Percentiles rank a stretch among this genome's conserved stretches.
phyloP scores from a whole-genome alignment of 2,797 vertebrate genomes.

The Thripadectes ignobilis region DNA sequence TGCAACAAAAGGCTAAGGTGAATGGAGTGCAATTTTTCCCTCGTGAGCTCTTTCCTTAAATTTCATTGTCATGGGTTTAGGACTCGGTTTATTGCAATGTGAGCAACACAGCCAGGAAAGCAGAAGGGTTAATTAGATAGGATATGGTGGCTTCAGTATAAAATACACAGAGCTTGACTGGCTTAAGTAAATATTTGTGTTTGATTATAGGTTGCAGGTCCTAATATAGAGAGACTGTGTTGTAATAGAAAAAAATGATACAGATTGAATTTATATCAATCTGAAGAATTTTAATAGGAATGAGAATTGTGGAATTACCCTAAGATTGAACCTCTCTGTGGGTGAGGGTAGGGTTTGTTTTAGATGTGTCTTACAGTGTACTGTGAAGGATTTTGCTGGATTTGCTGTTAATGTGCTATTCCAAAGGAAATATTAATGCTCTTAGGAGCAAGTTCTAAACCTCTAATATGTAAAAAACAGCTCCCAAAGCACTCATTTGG shows the following conservation, averaged over 20 bases:
- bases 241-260: not conserved
- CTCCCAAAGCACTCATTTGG: not conserved
- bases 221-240: not conserved
- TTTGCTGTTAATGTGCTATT: conserved; percentile 2
- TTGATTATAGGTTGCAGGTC: not conserved
- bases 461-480: not conserved
- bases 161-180: not conserved
- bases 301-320: not conserved
- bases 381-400: not conserved
- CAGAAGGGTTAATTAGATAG: conserved; percentile 9
- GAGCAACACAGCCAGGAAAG: not conserved
- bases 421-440: conserved; percentile 18
- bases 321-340: not conserved
- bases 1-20: not conserved
- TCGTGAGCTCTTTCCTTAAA: not conserved
- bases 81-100: not conserved
- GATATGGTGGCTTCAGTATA: not conserved
- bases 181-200: conserved; percentile 33
- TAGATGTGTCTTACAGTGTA: not conserved
- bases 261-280: not conserved
- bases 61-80: conserved; percentile 2
- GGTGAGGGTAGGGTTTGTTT: not conserved
- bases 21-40: not conserved
- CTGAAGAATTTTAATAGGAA: not conserved
- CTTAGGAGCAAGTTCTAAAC: not conserved